Evolutionary conservation across 1,140 invertebrate species (phyloP), one percentile per base, ranked within the genome.

Genomic region (Aphis gossypii): DNA sequence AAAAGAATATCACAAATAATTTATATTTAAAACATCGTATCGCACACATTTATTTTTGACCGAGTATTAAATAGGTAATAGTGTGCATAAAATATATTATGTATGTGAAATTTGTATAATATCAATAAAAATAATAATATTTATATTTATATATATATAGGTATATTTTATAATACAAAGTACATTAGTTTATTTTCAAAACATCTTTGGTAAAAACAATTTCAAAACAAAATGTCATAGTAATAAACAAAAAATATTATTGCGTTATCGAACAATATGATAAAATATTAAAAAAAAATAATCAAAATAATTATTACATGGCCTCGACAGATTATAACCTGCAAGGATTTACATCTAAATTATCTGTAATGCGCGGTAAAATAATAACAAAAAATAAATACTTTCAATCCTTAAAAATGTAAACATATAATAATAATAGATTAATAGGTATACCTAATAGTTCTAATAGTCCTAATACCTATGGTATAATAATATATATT

Each of bases 171-270:
- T 87, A 87, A 87, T 87, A 87, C 23, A 44, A 41, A 18, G 3
- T 46, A 41, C n/a, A 35, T 20, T 48, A 35, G 86, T 35, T 51
- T 88, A 35, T 51, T 87, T 48, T 46, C 18, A n/a, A 89, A 89
- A 89, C n/a, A 54, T 89, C 87, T 89, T 89, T 89, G 87, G 48
- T 38, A 89, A 89, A 89, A 89, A 89, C 84, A 87, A 35, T 86
- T 87, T 25, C 48, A 86, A 25, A 46, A n/a, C 23, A 23, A 44
- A 44, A 84, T 41, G 60, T 68, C 25, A 84, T 20, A 86, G 46
- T 48, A 87, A 87, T 87, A 87, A 87, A 87, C 84, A 87, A 87
- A 87, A 87, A 30, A 68, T 68, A 68, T 68, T 30, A 68, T 60
- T 60, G 56, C 60, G 11, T n/a, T 68, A 68, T 68, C 60, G 30